These are phyloP conservation scores for Cerastis leucographa DNA, from an alignment of 2,888 invertebrate genomes.

Conservation along the genomic window DNA sequence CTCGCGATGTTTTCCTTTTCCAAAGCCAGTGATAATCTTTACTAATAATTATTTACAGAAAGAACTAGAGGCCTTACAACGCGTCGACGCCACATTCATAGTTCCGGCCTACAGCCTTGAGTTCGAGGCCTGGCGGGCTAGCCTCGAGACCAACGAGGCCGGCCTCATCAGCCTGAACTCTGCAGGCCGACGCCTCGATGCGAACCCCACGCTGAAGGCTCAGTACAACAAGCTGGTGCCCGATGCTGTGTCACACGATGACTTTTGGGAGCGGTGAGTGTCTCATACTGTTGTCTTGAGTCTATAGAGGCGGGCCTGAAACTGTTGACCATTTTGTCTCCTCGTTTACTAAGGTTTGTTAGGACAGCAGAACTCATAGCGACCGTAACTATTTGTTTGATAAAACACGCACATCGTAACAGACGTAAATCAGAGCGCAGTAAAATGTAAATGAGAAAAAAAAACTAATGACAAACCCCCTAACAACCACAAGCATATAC, in stretches of 20 bases:
- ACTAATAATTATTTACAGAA: constrained; percentile 83
- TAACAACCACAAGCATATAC: too few species aligned
- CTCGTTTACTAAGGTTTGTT: not conserved
- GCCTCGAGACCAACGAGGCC: constrained; percentile 75
- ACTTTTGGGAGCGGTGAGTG: constrained; percentile 94
- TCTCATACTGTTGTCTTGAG: not conserved
- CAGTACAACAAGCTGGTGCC: constrained; percentile 93
- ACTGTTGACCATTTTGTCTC: not conserved
- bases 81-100: constrained; percentile 93
- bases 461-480: too few species aligned
- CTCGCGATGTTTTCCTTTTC: too few species aligned
- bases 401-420: too few species aligned
- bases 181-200: constrained; percentile 75
- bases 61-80: constrained; percentile 93
- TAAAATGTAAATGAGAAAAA: too few species aligned
- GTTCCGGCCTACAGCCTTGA: constrained; percentile 91
- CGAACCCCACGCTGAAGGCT: constrained; percentile 88
- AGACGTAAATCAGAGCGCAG: not conserved
- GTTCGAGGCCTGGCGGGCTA: constrained; percentile 85
- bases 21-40: not conserved
- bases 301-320: not conserved
- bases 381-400: not conserved
- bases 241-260: constrained; percentile 92
- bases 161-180: constrained; percentile 73
- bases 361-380: not conserved